These are phyloP conservation scores for Peromyscus maniculatus DNA, from an alignment of 2,113 vertebrate species.

Conservation along the genomic window DNA sequence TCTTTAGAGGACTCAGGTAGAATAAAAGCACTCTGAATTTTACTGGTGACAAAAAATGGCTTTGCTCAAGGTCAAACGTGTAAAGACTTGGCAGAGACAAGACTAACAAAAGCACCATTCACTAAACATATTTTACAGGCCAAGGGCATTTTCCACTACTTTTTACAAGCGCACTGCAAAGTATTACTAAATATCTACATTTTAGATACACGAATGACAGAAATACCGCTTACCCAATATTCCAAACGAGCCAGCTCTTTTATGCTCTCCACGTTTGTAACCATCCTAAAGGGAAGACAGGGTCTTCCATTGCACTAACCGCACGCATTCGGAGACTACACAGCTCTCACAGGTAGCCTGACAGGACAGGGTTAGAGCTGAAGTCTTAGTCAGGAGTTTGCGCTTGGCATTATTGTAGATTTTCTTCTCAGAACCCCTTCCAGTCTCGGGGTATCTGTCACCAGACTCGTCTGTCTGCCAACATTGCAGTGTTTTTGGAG, in stretches of 20 bases:
- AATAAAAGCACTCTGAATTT: slow-evolving; percentile 10
- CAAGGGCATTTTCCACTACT: neutral
- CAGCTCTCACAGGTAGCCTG: slow-evolving; percentile 8
- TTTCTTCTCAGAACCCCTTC: slow-evolving; percentile 47
- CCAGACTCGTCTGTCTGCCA: slow-evolving; percentile 25
- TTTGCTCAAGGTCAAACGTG: slow-evolving; percentile 41
- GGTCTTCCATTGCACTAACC: slow-evolving; percentile 19
- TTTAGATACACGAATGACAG: neutral
- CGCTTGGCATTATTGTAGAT: slow-evolving; percentile 36
- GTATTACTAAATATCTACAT: slow-evolving; percentile 35
- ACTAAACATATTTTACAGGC: neutral
- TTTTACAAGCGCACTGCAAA: slow-evolving; percentile 41
- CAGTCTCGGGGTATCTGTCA: slow-evolving; percentile 47
- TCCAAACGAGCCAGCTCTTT: slow-evolving; percentile 29
- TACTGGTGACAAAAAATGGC: slow-evolving; percentile 11
- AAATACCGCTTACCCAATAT: slow-evolving; percentile 16
- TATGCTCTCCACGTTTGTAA: slow-evolving; percentile 33
- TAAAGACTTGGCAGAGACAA: neutral
- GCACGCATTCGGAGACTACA: neutral
- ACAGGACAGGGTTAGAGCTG: neutral
- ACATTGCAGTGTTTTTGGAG: slow-evolving; percentile 16
- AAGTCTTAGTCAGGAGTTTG: slow-evolving; percentile 21
- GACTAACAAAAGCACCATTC: slow-evolving; percentile 15
- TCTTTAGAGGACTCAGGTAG: neutral
- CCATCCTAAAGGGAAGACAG: neutral